Conservation (phyloP, 1,140 invertebrate species). For the Anastrepha obliqua region DNA sequence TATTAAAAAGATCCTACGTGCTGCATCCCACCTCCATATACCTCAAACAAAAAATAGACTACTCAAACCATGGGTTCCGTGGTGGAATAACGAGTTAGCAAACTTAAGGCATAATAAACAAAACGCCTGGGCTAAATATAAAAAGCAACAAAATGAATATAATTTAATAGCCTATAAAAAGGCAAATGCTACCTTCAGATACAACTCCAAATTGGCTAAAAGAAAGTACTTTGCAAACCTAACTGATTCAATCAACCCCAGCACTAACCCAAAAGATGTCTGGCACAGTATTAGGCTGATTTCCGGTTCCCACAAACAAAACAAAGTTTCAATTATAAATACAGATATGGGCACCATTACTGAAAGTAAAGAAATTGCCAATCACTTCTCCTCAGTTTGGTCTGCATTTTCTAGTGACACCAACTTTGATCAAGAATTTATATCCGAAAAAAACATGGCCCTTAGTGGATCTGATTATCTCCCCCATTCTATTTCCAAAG, state of each 20-base stretch:
- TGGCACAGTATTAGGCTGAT: neutral
- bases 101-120: neutral
- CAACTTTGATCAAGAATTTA: slow-evolving; percentile 20
- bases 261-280: neutral
- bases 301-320: neutral
- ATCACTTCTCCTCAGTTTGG: neutral
- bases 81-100: neutral
- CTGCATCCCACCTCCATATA: neutral
- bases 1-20: neutral
- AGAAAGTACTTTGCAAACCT: neutral
- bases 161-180: slow-evolving; percentile 6
- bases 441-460: neutral
- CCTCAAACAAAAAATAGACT: neutral
- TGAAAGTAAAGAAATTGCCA: neutral
- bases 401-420: neutral
- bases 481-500: neutral
- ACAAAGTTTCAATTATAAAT: neutral
- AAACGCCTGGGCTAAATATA: neutral
- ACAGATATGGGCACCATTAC: too few relatives aligned
- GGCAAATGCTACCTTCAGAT: neutral
- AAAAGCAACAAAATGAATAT: neutral
- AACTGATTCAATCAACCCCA: neutral
- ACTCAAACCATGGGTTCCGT: neutral
- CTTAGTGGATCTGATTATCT: neutral
- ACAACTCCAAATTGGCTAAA: neutral